Conservation (phyloP, 1,140 invertebrate genomes). For the Belonocnema kinseyi region DNA sequence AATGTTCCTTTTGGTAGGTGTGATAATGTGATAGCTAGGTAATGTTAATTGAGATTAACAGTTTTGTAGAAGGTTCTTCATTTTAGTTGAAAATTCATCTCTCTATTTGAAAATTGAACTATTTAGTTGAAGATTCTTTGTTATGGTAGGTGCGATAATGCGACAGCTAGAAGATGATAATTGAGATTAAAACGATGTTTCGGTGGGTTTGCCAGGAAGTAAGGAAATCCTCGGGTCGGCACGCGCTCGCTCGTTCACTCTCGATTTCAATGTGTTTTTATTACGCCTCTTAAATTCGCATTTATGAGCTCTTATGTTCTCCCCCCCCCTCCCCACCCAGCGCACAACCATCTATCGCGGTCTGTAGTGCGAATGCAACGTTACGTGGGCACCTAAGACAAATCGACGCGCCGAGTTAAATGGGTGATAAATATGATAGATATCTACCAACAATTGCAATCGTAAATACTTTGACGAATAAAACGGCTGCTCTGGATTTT, state of each 20-base stretch:
- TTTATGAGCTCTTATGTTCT: constrained; percentile 76
- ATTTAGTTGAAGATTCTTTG: too few species aligned
- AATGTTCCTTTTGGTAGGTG: too few species aligned
- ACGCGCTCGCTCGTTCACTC: constrained; percentile 72
- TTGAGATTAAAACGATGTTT: neutral
- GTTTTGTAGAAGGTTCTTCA: too few species aligned
- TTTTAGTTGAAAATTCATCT: too few species aligned
- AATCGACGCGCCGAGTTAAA: constrained; percentile 65
- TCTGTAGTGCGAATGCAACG: constrained; percentile 57
- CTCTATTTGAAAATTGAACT: too few species aligned
- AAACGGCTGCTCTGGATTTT: constrained; percentile 54
- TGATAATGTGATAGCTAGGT: too few species aligned
- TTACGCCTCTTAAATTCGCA: constrained; percentile 77
- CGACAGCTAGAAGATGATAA: neutral
- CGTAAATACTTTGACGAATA: constrained; percentile 55
- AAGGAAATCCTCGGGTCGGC: constrained; percentile 56
- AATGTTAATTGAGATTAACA: too few species aligned
- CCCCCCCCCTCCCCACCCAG: constrained; percentile 59
- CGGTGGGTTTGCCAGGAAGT: constrained; percentile 44
- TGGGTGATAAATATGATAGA: constrained; percentile 62
- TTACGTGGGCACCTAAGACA: constrained; percentile 62
- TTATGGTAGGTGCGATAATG: neutral
- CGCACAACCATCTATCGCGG: constrained; percentile 54
- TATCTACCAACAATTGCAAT: constrained; percentile 60
- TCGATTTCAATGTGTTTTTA: constrained; percentile 77